Evolutionary conservation across 2,113 vertebrate genomes (phyloP).

Genomic region (Bolborhynchus lineola): DNA sequence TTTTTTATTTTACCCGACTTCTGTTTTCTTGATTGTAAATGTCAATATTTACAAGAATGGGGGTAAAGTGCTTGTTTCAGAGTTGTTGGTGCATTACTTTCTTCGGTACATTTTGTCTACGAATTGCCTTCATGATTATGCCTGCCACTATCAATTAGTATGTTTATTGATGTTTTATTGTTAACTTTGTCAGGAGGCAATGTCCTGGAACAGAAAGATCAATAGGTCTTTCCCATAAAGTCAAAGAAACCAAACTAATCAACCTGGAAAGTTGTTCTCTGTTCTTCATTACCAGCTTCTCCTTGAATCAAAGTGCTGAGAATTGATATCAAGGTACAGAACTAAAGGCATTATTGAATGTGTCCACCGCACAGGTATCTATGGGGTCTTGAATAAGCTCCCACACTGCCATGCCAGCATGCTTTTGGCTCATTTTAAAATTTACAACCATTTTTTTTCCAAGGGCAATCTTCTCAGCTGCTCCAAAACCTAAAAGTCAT

Average conservation of each 20-base stretch:
- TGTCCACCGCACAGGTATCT: neutral
- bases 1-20: no score
- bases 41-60: neutral
- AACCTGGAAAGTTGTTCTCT: conserved; percentile 2
- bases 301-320: neutral
- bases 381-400: neutral
- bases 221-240: neutral
- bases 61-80: neutral
- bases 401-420: neutral
- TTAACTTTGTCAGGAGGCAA: neutral
- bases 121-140: neutral
- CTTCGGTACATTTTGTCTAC: neutral
- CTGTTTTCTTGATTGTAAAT: no score
- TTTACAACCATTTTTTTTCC: neutral
- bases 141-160: neutral
- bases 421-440: neutral
- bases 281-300: neutral
- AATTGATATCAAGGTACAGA: neutral
- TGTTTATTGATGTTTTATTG: neutral
- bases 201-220: conserved; percentile 10
- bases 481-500: neutral
- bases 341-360: neutral
- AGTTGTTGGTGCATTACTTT: neutral
- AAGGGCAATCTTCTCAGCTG: neutral
- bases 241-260: conserved; percentile 2